These are phyloP conservation scores for Pachyramphus minor DNA, from an alignment of 2,113 vertebrate genomes.

Conservation along the genomic window DNA sequence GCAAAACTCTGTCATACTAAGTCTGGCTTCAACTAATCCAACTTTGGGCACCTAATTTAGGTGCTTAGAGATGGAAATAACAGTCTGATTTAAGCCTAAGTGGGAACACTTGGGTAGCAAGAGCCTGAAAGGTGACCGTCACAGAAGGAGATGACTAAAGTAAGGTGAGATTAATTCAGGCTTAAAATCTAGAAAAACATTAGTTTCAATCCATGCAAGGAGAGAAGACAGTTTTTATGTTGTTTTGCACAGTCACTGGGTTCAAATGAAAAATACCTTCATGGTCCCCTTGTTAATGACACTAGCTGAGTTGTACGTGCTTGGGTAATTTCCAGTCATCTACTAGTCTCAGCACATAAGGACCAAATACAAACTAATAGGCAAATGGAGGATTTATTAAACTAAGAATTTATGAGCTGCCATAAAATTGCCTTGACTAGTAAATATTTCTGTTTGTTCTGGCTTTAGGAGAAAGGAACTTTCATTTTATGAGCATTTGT, in stretches of 20 bases:
- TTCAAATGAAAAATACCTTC: background rate
- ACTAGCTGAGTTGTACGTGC: background rate
- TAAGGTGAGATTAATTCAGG: background rate
- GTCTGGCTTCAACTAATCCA: background rate
- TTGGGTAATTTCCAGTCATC: background rate
- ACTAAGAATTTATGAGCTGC: background rate
- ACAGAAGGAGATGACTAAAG: fast-evolving
- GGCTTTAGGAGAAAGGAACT: background rate
- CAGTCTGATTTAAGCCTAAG: fast-evolving
- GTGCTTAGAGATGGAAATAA: background rate
- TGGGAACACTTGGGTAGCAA: background rate
- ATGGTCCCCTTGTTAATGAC: background rate
- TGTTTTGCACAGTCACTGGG: background rate
- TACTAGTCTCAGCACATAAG: background rate
- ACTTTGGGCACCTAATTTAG: background rate
- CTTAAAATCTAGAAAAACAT: background rate
- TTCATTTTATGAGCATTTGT: background rate
- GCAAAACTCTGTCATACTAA: background rate
- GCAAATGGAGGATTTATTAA: background rate
- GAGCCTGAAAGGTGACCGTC: background rate
- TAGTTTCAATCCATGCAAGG: background rate
- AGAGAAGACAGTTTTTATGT: background rate
- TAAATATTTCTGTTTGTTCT: background rate
- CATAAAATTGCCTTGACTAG: background rate
- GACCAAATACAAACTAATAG: background rate